Evolutionary conservation across 2,888 invertebrate genomes (phyloP).

Genomic region (Buathra laborator): DNA sequence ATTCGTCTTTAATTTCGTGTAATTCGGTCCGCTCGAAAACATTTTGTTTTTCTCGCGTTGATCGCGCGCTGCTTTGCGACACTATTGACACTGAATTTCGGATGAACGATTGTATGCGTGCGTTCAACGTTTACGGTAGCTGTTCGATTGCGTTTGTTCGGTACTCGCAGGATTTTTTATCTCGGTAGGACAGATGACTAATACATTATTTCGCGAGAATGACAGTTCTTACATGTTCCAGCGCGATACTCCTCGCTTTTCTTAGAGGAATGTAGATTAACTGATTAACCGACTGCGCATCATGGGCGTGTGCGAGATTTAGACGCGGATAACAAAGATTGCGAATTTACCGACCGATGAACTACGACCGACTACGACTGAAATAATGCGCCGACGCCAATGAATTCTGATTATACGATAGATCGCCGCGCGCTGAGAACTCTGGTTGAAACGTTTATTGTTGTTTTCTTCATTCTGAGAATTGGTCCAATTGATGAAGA

Average conservation of each 20-base stretch:
- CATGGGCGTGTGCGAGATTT: not conserved
- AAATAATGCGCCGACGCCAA: too few relatives aligned
- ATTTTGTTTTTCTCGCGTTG: constrained; percentile 85
- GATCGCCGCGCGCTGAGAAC: too few relatives aligned
- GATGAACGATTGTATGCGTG: not conserved
- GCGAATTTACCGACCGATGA: too few relatives aligned
- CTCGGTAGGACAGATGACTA: constrained; percentile 45
- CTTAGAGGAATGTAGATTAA: not conserved
- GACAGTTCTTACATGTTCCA: constrained; percentile 51
- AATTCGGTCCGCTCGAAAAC: constrained; percentile 97
- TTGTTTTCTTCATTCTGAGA: too few relatives aligned
- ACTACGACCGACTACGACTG: too few relatives aligned
- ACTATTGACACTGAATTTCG: constrained; percentile 10
- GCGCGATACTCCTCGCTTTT: not conserved
- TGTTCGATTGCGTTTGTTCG: not conserved
- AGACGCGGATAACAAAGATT: too few relatives aligned
- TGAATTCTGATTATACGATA: too few relatives aligned
- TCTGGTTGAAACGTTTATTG: too few relatives aligned
- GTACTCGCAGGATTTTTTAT: constrained; percentile 30
- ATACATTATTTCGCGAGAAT: constrained; percentile 58
- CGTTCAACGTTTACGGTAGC: not conserved
- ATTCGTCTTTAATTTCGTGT: constrained; percentile 98
- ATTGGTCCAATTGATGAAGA: too few relatives aligned
- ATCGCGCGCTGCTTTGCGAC: not conserved
- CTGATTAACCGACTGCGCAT: not conserved